Conservation (phyloP, 2,113 vertebrate genomes). For the Thamnaconus septentrionalis region DNA sequence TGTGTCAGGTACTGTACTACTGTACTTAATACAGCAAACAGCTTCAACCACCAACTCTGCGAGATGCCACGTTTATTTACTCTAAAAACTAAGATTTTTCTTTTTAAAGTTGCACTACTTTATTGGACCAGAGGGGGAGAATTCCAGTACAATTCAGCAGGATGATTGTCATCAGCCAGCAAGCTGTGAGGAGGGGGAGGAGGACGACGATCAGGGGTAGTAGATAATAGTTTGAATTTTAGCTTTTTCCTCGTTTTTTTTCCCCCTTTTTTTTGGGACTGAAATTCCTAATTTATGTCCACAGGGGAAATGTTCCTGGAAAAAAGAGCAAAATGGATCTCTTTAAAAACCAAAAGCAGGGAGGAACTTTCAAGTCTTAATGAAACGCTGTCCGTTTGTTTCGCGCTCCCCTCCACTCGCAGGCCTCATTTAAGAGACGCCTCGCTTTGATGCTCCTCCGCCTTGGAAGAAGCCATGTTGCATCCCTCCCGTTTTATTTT, state of each 20-base stretch:
- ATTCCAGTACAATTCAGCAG: too few relatives aligned
- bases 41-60: too few relatives aligned
- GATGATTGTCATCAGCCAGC: too few relatives aligned
- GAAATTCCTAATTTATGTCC: constrained; percentile 21
- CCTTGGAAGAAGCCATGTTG: constrained; percentile 21
- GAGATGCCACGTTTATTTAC: too few relatives aligned
- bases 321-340: constrained; percentile 33
- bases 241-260: constrained; percentile 2
- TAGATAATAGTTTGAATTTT: constrained; percentile 2
- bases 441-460: constrained; percentile 42
- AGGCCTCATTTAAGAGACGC: constrained; percentile 32
- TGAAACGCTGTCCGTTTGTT: constrained; percentile 28
- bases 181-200: too few relatives aligned
- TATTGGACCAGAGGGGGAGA: too few relatives aligned
- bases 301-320: constrained; percentile 19
- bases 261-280: not conserved
- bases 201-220: constrained; percentile 10
- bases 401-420: constrained; percentile 9
- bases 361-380: constrained; percentile 45
- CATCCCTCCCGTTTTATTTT: constrained; percentile 25
- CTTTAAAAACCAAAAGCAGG: constrained; percentile 38
- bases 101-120: too few relatives aligned
- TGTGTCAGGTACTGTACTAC: too few relatives aligned
- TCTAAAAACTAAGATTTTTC: too few relatives aligned
- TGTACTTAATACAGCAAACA: too few relatives aligned